Evolutionary conservation across 92 coral and sea anemone genomes (phyloP).

Genomic region (Bergia sp.): DNA sequence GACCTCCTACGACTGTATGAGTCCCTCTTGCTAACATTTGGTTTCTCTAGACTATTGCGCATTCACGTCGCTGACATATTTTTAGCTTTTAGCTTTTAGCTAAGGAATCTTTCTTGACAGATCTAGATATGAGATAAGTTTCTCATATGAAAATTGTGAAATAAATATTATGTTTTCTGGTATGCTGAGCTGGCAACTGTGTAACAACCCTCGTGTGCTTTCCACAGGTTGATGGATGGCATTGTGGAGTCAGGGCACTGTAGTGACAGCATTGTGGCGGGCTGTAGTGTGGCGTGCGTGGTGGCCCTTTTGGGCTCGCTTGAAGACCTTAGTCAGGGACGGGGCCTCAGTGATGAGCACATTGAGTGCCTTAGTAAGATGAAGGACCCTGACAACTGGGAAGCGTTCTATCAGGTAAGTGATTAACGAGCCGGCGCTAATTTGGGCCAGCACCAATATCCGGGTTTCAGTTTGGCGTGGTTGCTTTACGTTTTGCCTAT

Average conservation of each 20-base stretch:
- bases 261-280: conserved; percentile 88
- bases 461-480: too few species aligned
- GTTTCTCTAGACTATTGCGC: too few species aligned
- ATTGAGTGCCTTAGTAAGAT: conserved; percentile 88
- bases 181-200: too few species aligned
- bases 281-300: conserved; percentile 99
- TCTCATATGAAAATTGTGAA: too few species aligned
- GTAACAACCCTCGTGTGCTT: neutral
- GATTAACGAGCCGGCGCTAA: neutral
- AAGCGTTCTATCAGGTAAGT: conserved; percentile 66
- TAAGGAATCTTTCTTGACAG: too few species aligned
- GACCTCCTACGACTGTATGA: conserved; percentile 94
- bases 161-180: too few species aligned
- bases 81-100: too few species aligned
- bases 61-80: too few species aligned
- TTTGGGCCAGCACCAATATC: too few species aligned
- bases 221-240: conserved; percentile 89
- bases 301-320: conserved; percentile 95
- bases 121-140: too few species aligned
- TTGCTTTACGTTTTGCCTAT: too few species aligned
- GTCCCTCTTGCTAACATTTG: neutral
- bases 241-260: conserved; percentile 95
- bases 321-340: conserved; percentile 96
- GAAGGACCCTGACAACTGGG: conserved; percentile 91
- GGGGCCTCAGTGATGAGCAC: conserved; percentile 92